Conservation (phyloP, 1,140 invertebrate genomes). For the Cydia strobilella region DNA sequence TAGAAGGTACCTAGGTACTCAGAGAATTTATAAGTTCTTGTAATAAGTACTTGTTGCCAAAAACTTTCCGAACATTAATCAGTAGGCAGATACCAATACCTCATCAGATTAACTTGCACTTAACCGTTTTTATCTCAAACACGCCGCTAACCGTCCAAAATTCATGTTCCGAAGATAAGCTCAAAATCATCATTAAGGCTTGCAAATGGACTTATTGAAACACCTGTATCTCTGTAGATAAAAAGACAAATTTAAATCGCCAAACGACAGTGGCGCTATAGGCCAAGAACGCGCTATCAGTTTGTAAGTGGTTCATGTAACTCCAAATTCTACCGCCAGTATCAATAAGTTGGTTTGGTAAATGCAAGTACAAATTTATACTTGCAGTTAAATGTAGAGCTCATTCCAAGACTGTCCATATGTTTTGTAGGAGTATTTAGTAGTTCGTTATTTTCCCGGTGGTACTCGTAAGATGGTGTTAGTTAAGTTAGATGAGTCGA, state of each 20-base stretch:
- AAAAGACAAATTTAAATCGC: neutral
- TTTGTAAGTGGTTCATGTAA: neutral
- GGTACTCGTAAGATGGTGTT: neutral
- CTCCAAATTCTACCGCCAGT: constrained; percentile 1
- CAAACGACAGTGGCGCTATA: neutral
- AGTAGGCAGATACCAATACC: neutral
- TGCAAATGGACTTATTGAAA: constrained; percentile 17
- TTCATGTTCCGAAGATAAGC: constrained; percentile 11
- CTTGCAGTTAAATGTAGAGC: neutral
- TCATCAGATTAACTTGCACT: constrained; percentile 11
- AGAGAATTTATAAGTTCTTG: no score
- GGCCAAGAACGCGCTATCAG: neutral
- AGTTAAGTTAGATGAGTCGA: constrained; percentile 13
- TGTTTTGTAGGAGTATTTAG: neutral
- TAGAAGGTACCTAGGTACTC: no score
- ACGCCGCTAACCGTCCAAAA: constrained; percentile 15
- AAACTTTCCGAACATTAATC: no score
- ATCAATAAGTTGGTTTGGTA: neutral
- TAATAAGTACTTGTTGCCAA: no score
- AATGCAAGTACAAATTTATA: neutral
- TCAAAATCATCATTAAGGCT: constrained; percentile 17
- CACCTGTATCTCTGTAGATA: constrained; percentile 18
- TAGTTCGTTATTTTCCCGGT: neutral
- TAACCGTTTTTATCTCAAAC: constrained; percentile 21
- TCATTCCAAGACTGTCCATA: neutral